These are phyloP conservation scores for Saccopteryx bilineata DNA, from an alignment of 2,113 vertebrate species.

Conservation along the genomic window DNA sequence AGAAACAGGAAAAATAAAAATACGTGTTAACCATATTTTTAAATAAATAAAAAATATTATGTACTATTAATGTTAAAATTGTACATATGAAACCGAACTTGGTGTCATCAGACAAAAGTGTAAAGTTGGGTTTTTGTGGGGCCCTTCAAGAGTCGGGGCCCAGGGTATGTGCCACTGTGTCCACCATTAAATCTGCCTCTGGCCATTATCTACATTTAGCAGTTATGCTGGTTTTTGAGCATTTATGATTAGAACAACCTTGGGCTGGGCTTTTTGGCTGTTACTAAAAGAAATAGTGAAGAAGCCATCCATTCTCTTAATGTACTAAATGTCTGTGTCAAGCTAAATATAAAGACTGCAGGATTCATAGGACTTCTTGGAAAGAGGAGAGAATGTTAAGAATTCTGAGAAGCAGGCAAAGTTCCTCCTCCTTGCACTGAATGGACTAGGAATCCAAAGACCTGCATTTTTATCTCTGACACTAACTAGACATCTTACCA, in stretches of 20 bases:
- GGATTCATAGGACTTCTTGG: not conserved
- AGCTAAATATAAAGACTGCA: not conserved
- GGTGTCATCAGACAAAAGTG: too few species aligned
- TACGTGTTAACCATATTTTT: too few species aligned
- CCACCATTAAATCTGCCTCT: too few species aligned
- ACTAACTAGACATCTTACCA: not conserved
- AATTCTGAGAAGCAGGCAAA: not conserved
- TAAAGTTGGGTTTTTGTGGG: too few species aligned
- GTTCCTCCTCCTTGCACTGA: not conserved
- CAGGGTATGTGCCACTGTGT: too few species aligned
- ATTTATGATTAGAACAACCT: not conserved
- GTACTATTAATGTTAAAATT: too few species aligned
- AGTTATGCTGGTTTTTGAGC: conserved; percentile 3
- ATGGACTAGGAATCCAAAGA: not conserved
- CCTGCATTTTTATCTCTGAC: not conserved
- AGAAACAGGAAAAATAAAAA: too few species aligned
- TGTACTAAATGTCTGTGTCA: not conserved
- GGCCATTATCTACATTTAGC: not conserved
- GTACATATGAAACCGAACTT: too few species aligned
- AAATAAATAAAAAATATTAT: too few species aligned
- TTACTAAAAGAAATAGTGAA: not conserved
- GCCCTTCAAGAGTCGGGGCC: too few species aligned
- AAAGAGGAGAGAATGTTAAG: not conserved
- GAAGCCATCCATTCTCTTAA: not conserved
- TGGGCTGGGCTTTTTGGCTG: not conserved